Percentiles rank a stretch among this genome's conserved stretches.
Conservation (phyloP, 1,140 invertebrate genomes). For the Listronotus bonariensis region DNA sequence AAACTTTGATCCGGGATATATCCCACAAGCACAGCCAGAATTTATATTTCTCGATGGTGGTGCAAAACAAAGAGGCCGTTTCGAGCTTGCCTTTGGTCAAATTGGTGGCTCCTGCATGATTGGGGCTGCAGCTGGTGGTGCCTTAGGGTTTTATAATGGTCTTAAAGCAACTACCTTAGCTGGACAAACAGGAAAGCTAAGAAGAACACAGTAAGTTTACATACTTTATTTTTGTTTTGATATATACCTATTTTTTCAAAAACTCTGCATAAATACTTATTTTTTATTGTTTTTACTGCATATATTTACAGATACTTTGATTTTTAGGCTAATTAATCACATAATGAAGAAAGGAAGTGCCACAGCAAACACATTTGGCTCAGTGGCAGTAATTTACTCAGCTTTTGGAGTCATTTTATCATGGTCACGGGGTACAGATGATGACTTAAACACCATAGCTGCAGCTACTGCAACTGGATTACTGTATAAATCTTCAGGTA, state of each 20-base stretch:
- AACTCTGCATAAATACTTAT: neutral
- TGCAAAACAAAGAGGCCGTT: slow-evolving; percentile 77
- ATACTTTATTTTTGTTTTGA: neutral
- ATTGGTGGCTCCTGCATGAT: slow-evolving; percentile 87
- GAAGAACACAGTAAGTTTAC: slow-evolving; percentile 81
- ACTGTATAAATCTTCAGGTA: slow-evolving; percentile 85
- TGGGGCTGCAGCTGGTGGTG: slow-evolving; percentile 82
- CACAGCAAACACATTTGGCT: slow-evolving; percentile 63
- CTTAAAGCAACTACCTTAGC: slow-evolving; percentile 80
- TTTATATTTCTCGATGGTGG: slow-evolving; percentile 91
- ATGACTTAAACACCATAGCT: slow-evolving; percentile 86
- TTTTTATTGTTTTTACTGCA: too few species aligned
- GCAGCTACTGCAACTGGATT: slow-evolving; percentile 87
- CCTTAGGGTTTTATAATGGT: slow-evolving; percentile 84
- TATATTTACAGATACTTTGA: too few species aligned
- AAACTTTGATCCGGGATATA: slow-evolving; percentile 86
- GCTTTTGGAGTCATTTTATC: slow-evolving; percentile 87
- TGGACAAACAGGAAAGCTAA: slow-evolving; percentile 84
- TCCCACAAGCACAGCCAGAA: slow-evolving; percentile 82
- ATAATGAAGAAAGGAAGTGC: neutral
- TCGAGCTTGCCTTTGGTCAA: slow-evolving; percentile 90
- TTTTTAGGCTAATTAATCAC: too few species aligned
- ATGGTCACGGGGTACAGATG: slow-evolving; percentile 81
- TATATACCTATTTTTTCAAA: neutral
- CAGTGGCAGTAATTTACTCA: slow-evolving; percentile 90